Percentiles rank a stretch among this genome's conserved stretches.
phyloP scores from a whole-genome alignment of 2,888 invertebrate species.

The Epistrophe grossulariae region DNA sequence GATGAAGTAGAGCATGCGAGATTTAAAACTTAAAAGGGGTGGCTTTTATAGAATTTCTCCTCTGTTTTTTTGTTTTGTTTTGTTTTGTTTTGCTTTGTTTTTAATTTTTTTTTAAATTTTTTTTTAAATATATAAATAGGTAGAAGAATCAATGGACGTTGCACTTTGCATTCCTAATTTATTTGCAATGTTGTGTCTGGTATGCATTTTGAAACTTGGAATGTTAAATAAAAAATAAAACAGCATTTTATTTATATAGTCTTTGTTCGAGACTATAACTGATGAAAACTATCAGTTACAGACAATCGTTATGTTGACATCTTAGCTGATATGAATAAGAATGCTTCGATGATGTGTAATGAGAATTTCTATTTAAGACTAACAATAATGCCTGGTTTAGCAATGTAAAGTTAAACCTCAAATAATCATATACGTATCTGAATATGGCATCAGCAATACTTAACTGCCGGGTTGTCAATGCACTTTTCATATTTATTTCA shows the following conservation, averaged over 20 bases:
- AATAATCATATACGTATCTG: no score
- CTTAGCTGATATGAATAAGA: conserved; percentile 56
- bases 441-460: no score
- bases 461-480: no score
- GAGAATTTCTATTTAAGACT: not conserved
- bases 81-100: no score
- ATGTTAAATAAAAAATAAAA: conserved; percentile 1
- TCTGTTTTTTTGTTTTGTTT: not conserved
- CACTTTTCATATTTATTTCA: no score
- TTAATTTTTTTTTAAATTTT: not conserved
- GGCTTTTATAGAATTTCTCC: not conserved
- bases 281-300: conserved; percentile 35
- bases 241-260: not conserved
- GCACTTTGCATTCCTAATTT: conserved; percentile 53
- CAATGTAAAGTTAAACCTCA: not conserved
- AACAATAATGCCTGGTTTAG: not conserved
- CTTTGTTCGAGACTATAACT: conserved; percentile 33
- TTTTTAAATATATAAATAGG: not conserved
- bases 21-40: conserved; percentile 22
- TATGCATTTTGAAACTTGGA: conserved; percentile 24
- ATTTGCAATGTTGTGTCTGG: not conserved
- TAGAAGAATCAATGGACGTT: conserved; percentile 10
- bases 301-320: conserved; percentile 23
- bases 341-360: conserved; percentile 22
- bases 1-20: conserved; percentile 64